Evolutionary conservation across 2,888 invertebrate genomes (phyloP), one percentile per base, ranked within the genome.

Genomic region (Acanthosepion lycidas): DNA sequence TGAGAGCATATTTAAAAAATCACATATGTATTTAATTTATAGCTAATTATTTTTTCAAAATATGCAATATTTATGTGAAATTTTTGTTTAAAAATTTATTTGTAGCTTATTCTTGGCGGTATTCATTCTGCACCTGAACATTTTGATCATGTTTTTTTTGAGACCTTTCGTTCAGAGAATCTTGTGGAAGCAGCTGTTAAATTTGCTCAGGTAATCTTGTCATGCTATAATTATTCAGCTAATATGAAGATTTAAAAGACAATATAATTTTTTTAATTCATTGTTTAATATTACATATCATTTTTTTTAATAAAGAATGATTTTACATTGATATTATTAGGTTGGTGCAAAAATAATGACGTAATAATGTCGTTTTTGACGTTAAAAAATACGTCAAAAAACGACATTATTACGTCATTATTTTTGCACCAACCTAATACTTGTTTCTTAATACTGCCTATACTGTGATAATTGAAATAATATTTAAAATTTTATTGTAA

Each of bases 61-160:
- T 0, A 51, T 51, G 51, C 12, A 9, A 12, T 12, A 9, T 64
- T 64, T 20, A 64, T 64, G 26, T 23, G 26, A 26, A 64, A 78
- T 15, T n/a, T n/a, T 12, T n/a, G 0, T n/a, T n/a, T n/a, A 0
- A 78, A 78, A 15, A n/a, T 78, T 78, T 78, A 15, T 95, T 97
- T 97, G 28, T 97, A 98, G 98, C 98, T 98, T 48, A 98, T 98
- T 93, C 97, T 98, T 1, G 98, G 98, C 91, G 98, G 98, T 15
- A 96, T 97, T 12, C 96, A 97, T 95, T 96, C 96, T 95, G 98
- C 98, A 95, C 98, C 98, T 95, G 98, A 98, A 0, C 98, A 98
- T 20, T 98, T 98, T 97, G 98, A 98, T 93, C 98, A 98, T 96
- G 98, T 98, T 94, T 98, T 98, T 96, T 98, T 98, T 97, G 98